These are phyloP conservation scores for Epirrita christyi DNA, from an alignment of 2,888 invertebrate species.

Conservation along the genomic window DNA sequence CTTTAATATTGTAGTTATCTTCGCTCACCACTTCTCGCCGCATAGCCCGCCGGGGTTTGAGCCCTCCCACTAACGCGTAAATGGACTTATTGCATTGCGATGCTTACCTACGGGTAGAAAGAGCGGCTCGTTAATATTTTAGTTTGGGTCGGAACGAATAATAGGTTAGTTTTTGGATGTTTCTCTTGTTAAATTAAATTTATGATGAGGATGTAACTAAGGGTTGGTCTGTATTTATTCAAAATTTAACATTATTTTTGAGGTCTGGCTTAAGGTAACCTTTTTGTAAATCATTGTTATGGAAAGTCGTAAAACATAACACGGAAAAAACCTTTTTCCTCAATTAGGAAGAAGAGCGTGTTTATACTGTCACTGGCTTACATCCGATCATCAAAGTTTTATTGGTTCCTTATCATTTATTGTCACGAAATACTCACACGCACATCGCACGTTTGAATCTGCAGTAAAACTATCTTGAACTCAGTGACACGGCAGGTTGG, in stretches of 20 bases:
- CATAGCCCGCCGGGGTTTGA: conserved; percentile 52
- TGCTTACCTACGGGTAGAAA: conserved; percentile 43
- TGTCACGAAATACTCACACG: conserved; percentile 30
- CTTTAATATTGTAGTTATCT: conserved; percentile 45
- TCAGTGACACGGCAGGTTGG: not conserved
- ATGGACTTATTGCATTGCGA: conserved; percentile 61
- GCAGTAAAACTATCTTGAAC: conserved; percentile 26
- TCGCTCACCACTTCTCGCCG: conserved; percentile 57
- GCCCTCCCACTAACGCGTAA: conserved; percentile 60
- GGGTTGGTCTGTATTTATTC: conserved; percentile 36
- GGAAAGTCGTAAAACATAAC: conserved; percentile 26
- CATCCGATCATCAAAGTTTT: conserved; percentile 30
- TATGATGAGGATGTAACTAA: conserved; percentile 43
- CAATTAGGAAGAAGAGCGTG: conserved; percentile 31
- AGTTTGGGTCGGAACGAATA: conserved; percentile 54
- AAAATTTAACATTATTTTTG: conserved; percentile 39
- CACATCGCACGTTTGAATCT: conserved; percentile 29
- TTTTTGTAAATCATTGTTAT: conserved; percentile 30
- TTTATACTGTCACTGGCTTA: conserved; percentile 32
- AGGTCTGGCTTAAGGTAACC: conserved; percentile 28
- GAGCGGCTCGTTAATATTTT: conserved; percentile 51
- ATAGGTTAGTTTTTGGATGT: conserved; percentile 48
- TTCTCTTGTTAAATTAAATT: conserved; percentile 45
- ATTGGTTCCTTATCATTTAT: conserved; percentile 31
- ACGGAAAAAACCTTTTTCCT: conserved; percentile 25